phyloP scores from a whole-genome alignment of 2,888 invertebrate species.

The Ophion slaviceki region DNA sequence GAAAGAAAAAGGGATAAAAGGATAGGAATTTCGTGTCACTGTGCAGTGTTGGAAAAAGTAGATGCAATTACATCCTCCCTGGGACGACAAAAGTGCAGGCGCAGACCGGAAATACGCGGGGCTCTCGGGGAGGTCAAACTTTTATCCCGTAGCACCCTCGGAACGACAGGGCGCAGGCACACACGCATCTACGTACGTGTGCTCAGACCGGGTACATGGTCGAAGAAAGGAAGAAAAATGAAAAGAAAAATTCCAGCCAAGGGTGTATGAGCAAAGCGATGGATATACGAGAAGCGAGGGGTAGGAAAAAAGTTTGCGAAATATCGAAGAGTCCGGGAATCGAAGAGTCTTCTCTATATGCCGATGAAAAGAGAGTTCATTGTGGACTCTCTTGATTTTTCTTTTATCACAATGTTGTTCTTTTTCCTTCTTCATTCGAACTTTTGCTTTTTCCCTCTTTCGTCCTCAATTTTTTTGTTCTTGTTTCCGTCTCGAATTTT shows the following conservation, averaged over 20 bases:
- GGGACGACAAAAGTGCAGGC: constrained; percentile 38
- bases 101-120: constrained; percentile 42
- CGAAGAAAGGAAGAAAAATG: constrained; percentile 59
- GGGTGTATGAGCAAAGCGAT: constrained; percentile 26
- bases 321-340: constrained; percentile 59
- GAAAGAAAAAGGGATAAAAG: neutral
- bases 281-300: neutral
- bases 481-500: constrained; percentile 3
- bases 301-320: constrained; percentile 55
- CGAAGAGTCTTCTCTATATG: constrained; percentile 21
- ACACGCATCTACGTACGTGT: constrained; percentile 14
- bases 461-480: constrained; percentile 11
- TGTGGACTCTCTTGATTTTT: constrained; percentile 59
- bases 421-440: constrained; percentile 37
- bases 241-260: constrained; percentile 51
- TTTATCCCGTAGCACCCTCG: constrained; percentile 25
- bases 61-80: constrained; percentile 32
- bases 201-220: constrained; percentile 3
- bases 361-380: constrained; percentile 56
- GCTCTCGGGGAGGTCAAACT: constrained; percentile 49
- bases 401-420: constrained; percentile 47
- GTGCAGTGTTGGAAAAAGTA: constrained; percentile 16
- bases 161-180: neutral
- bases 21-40: neutral
- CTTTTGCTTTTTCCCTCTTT: constrained; percentile 27